phyloP scores from a whole-genome alignment of 2,888 invertebrate species.

The Acanthacorydalis orientalis region DNA sequence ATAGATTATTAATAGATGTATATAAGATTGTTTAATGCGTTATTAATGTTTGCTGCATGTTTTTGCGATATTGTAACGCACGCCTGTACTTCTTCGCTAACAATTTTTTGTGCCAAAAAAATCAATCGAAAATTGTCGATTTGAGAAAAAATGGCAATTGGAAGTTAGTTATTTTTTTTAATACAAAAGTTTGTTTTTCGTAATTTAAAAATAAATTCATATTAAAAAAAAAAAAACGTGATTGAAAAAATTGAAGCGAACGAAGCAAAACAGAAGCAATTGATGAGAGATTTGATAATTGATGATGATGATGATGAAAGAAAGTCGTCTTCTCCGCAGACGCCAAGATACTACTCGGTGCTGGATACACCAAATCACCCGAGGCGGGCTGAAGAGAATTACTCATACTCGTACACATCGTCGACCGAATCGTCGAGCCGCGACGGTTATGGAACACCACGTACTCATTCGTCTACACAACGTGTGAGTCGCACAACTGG shows the following conservation, averaged over 20 bases:
- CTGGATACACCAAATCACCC: slow-evolving; percentile 54
- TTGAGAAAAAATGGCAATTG: no score
- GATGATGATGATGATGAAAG: slow-evolving; percentile 6
- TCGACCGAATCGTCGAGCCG: slow-evolving; percentile 32
- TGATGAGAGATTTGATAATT: not conserved
- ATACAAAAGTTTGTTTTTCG: not conserved
- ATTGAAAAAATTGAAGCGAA: not conserved
- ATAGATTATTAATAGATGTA: no score
- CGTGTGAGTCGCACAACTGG: slow-evolving; percentile 43
- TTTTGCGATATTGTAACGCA: no score
- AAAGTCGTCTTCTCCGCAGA: slow-evolving; percentile 44
- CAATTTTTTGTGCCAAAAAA: no score
- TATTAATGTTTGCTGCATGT: no score
- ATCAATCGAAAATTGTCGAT: no score
- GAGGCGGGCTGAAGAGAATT: slow-evolving; percentile 62
- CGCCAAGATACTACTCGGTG: slow-evolving; percentile 76
- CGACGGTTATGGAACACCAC: slow-evolving; percentile 41
- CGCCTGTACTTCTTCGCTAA: no score
- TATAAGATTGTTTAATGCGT: no score
- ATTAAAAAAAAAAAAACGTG: not conserved
- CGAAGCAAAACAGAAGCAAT: not conserved
- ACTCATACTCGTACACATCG: slow-evolving; percentile 68
- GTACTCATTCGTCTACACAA: slow-evolving; percentile 52
- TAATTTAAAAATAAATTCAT: not conserved
- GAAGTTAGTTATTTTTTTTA: not conserved